These are phyloP conservation scores for Macheiramphus alcinus DNA, from an alignment of 2,113 vertebrate species.

Conservation along the genomic window DNA sequence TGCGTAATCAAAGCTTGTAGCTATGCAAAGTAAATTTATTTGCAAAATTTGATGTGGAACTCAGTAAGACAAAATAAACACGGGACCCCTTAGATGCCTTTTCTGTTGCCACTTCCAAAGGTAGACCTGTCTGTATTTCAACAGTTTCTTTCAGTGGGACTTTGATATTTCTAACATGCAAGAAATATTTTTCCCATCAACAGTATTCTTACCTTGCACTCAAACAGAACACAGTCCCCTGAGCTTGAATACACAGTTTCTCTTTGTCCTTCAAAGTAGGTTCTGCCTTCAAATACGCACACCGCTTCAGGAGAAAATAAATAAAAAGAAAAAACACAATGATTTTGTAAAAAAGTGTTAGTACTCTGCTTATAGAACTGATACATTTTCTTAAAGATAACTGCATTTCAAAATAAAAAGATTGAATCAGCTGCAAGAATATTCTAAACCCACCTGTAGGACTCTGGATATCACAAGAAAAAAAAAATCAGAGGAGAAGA, in stretches of 20 bases:
- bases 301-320: slow-evolving; percentile 76
- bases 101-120: neutral
- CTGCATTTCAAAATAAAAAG: neutral
- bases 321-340: neutral
- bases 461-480: neutral
- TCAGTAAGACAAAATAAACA: neutral
- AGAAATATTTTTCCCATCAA: neutral
- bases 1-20: neutral
- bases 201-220: slow-evolving; percentile 87
- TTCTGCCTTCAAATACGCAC: slow-evolving; percentile 88
- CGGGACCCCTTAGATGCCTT: neutral
- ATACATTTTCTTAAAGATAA: neutral
- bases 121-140: neutral
- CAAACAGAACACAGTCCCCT: slow-evolving; percentile 89
- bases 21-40: neutral
- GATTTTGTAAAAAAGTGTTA: neutral
- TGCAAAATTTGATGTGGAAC: neutral
- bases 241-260: slow-evolving; percentile 85
- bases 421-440: neutral
- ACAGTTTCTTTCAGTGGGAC: neutral
- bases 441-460: neutral
- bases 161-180: slow-evolving; percentile 8
- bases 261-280: slow-evolving; percentile 88
- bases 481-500: neutral
- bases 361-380: neutral